phyloP scores from a whole-genome alignment of 2,113 vertebrate species.

The Dromiciops gliroides region DNA sequence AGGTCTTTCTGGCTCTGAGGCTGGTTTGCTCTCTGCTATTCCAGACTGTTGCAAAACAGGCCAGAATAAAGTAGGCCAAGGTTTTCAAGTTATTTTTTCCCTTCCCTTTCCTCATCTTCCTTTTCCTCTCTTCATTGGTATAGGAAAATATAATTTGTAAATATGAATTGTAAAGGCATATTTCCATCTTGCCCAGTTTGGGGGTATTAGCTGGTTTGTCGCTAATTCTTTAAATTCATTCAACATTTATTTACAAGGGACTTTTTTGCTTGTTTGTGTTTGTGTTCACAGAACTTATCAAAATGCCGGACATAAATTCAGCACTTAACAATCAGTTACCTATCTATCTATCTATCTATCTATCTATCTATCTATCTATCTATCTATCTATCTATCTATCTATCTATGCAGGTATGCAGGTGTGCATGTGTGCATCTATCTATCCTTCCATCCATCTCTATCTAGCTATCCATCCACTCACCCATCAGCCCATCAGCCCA shows the following conservation, averaged over 20 bases:
- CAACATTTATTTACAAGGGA: neutral
- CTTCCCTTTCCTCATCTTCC: neutral
- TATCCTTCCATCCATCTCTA: no score
- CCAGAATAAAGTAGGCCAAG: neutral
- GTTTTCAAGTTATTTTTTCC: neutral
- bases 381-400: neutral
- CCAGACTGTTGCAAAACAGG: neutral
- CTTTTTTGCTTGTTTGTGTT: neutral
- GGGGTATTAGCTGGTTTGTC: neutral
- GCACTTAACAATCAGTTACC: neutral
- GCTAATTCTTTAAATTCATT: neutral
- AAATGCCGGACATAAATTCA: neutral
- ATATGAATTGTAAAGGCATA: neutral
- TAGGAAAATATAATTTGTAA: neutral
- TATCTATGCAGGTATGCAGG: no score
- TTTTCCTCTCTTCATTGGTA: neutral
- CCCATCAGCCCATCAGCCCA: no score
- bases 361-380: neutral
- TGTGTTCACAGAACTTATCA: neutral
- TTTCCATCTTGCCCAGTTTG: neutral
- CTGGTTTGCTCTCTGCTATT: neutral
- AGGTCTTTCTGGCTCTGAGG: neutral
- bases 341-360: neutral
- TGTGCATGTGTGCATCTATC: no score
- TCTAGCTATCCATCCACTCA: no score